These are phyloP conservation scores for Apocheima hispidaria DNA, from an alignment of 2,888 invertebrate genomes.

Conservation along the genomic window DNA sequence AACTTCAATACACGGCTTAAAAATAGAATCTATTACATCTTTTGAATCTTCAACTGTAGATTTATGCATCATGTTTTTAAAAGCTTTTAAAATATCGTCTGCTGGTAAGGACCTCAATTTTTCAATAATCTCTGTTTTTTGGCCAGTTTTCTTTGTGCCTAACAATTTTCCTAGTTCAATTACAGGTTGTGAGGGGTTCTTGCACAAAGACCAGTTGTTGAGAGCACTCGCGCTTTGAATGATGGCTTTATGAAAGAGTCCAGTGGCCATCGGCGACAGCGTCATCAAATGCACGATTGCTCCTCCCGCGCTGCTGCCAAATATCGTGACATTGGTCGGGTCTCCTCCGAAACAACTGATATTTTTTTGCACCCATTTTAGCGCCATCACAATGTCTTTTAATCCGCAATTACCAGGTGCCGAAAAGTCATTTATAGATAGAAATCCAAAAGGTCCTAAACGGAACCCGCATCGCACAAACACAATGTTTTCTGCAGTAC, in stretches of 20 bases:
- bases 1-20: conserved; percentile 77
- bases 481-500: conserved; percentile 68
- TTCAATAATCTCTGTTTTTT: conserved; percentile 68
- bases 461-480: conserved; percentile 78
- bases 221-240: conserved; percentile 78
- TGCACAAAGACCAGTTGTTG: conserved; percentile 72
- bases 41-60: conserved; percentile 39
- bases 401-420: conserved; percentile 81
- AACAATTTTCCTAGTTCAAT: conserved; percentile 65
- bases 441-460: conserved; percentile 79
- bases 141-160: conserved; percentile 56
- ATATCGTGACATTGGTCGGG: conserved; percentile 77
- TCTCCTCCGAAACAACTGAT: conserved; percentile 78
- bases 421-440: conserved; percentile 71
- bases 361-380: conserved; percentile 78
- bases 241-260: conserved; percentile 79
- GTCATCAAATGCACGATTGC: conserved; percentile 79
- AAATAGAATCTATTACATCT: conserved; percentile 63
- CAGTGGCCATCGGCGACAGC: conserved; percentile 79
- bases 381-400: conserved; percentile 76
- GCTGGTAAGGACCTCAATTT: conserved; percentile 61
- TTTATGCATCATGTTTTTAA: conserved; percentile 44
- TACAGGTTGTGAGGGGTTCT: conserved; percentile 66
- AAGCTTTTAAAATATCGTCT: conserved; percentile 61
- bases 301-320: conserved; percentile 79